phyloP scores from a whole-genome alignment of 2,113 vertebrate species.

The Nibea coibor region DNA sequence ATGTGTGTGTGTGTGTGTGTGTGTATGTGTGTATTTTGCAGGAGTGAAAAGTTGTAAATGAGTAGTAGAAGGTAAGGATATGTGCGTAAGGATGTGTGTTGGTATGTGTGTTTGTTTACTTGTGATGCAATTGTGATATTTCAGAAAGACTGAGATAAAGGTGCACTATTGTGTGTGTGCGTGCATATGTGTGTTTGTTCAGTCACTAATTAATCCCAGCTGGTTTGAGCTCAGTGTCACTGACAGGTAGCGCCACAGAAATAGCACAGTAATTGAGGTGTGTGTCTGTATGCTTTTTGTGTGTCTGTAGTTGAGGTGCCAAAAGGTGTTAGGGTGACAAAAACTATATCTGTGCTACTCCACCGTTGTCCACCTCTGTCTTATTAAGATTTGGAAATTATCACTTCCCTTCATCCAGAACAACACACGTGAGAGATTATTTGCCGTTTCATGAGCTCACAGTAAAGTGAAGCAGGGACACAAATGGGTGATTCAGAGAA shows the following conservation, averaged over 20 bases:
- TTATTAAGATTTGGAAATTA: conserved; percentile 30
- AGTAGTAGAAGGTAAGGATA: conserved; percentile 14
- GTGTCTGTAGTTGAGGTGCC: conserved; percentile 18
- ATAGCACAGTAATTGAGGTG: conserved; percentile 73
- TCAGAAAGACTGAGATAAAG: conserved; percentile 16
- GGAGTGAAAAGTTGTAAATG: conserved; percentile 13
- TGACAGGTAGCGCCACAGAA: conserved; percentile 72
- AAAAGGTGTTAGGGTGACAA: conserved; percentile 39
- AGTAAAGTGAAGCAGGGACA: not conserved
- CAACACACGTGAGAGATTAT: conserved; percentile 16
- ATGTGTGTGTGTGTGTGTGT: not conserved
- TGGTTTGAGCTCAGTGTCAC: conserved; percentile 68
- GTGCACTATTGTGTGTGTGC: conserved; percentile 2
- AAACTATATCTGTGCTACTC: conserved; percentile 18
- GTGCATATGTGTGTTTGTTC: conserved; percentile 26
- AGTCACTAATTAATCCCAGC: conserved; percentile 82
- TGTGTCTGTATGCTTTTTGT: conserved; percentile 4
- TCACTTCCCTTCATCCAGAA: conserved; percentile 8
- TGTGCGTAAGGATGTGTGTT: not conserved
- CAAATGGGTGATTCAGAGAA: conserved; percentile 8
- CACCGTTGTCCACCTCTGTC: conserved; percentile 3
- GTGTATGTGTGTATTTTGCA: conserved; percentile 1
- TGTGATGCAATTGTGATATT: not conserved
- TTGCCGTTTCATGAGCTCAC: conserved; percentile 26
- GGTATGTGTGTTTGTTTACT: conserved; percentile 25